A percentile compares a stretch with the other conserved stretches of the same genome.
phyloP scores from a whole-genome alignment of 2,888 invertebrate genomes.

The Terebella lapidaria region DNA sequence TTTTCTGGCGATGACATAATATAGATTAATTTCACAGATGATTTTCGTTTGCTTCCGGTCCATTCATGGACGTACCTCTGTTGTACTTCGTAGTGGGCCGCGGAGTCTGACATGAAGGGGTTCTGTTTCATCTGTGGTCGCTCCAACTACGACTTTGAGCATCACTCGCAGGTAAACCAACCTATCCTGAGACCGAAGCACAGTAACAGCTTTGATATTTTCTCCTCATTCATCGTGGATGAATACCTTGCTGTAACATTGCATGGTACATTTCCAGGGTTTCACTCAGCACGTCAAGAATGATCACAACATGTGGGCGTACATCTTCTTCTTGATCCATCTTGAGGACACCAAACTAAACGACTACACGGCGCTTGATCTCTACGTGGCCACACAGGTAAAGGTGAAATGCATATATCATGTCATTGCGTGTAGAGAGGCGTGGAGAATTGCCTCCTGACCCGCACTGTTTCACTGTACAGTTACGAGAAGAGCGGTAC shows the following conservation, averaged over 20 bases:
- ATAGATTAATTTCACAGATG: no score
- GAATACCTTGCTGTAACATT: no score
- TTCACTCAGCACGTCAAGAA: slow-evolving; percentile 51
- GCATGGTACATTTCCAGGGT: slow-evolving; percentile 29
- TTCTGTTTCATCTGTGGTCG: slow-evolving; percentile 53
- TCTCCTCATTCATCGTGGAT: neutral
- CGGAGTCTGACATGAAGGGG: slow-evolving; percentile 53
- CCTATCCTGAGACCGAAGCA: neutral
- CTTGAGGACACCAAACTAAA: slow-evolving; percentile 52
- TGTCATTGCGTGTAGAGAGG: neutral
- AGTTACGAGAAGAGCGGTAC: slow-evolving; percentile 20
- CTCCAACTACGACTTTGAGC: slow-evolving; percentile 53
- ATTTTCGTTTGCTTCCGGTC: no score
- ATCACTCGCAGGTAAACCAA: slow-evolving; percentile 43
- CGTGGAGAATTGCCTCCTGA: neutral
- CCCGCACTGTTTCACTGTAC: neutral
- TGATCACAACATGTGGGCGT: slow-evolving; percentile 55
- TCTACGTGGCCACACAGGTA: slow-evolving; percentile 49
- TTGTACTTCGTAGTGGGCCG: slow-evolving; percentile 52
- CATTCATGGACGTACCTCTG: no score
- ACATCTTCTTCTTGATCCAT: slow-evolving; percentile 54
- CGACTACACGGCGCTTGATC: slow-evolving; percentile 52
- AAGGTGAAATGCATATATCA: slow-evolving; percentile 24
- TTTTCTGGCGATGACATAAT: neutral
- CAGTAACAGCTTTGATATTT: neutral